phyloP scores from a whole-genome alignment of 2,888 invertebrate genomes.

The Thelaira solivaga region DNA sequence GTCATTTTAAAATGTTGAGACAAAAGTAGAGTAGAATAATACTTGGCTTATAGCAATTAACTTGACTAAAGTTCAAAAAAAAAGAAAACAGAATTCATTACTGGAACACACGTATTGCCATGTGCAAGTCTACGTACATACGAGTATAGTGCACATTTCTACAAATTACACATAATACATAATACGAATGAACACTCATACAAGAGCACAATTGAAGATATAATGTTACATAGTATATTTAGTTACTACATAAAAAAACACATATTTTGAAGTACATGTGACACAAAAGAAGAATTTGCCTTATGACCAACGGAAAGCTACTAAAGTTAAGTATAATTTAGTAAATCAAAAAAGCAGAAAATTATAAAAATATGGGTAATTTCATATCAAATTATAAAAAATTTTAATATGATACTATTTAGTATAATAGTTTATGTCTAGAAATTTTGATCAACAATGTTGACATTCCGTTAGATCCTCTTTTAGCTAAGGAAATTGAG shows the following conservation, averaged over 20 bases:
- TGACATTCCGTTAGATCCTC: too few relatives aligned
- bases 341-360: not conserved
- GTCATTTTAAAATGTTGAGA: constrained; percentile 16
- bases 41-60: constrained; percentile 49
- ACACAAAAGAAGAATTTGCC: constrained; percentile 19
- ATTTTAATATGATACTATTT: too few relatives aligned
- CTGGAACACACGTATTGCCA: not conserved
- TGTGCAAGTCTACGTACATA: not conserved
- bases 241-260: not conserved
- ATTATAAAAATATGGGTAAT: too few relatives aligned
- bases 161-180: constrained; percentile 9
- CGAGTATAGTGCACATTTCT: not conserved
- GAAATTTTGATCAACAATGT: too few relatives aligned
- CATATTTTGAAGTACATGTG: not conserved
- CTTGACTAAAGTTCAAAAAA: constrained; percentile 44
- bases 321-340: constrained; percentile 42
- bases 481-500: too few relatives aligned
- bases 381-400: too few relatives aligned
- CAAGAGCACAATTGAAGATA: constrained; percentile 24
- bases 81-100: constrained; percentile 43
- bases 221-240: not conserved
- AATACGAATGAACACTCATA: constrained; percentile 20
- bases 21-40: not conserved
- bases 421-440: too few relatives aligned
- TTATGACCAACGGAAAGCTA: constrained; percentile 46